A percentile compares a stretch with the other conserved stretches of the same genome.
phyloP scores from a whole-genome alignment of 2,797 vertebrate species.

The Poecilia wingei region DNA sequence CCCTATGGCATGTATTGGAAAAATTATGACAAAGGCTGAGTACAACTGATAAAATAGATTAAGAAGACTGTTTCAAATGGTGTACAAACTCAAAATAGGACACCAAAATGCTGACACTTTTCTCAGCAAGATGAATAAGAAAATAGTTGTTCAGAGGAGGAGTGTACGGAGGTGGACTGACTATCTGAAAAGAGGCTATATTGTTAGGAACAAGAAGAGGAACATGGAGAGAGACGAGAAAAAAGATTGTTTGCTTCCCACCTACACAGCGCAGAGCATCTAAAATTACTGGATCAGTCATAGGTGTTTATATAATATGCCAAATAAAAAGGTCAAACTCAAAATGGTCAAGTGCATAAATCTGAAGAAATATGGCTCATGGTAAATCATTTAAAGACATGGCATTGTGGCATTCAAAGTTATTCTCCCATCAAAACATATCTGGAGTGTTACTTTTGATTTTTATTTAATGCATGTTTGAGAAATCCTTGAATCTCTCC shows the following conservation, averaged over 20 bases:
- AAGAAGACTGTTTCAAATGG: neutral
- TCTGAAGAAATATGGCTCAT: neutral
- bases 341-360: conserved; percentile 2
- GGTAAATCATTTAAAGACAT: too few relatives aligned
- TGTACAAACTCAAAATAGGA: conserved; percentile 2
- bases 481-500: too few relatives aligned
- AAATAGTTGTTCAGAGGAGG: conserved; percentile 34
- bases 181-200: conserved; percentile 48
- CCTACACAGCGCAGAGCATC: conserved; percentile 50
- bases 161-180: conserved; percentile 48
- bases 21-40: neutral
- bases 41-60: neutral
- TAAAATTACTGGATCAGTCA: conserved; percentile 49
- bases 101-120: conserved; percentile 23
- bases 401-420: too few relatives aligned
- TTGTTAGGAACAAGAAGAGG: conserved; percentile 30
- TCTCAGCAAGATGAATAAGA: conserved; percentile 15
- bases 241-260: conserved; percentile 23
- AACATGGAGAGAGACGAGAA: conserved; percentile 18
- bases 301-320: conserved; percentile 45
- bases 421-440: too few relatives aligned
- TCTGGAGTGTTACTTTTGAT: too few relatives aligned
- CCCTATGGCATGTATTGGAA: neutral
- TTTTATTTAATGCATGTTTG: too few relatives aligned
- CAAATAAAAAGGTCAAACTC: conserved; percentile 14